Evolutionary conservation across 2,888 invertebrate species (phyloP).

Genomic region (Drosophila borealis): DNA sequence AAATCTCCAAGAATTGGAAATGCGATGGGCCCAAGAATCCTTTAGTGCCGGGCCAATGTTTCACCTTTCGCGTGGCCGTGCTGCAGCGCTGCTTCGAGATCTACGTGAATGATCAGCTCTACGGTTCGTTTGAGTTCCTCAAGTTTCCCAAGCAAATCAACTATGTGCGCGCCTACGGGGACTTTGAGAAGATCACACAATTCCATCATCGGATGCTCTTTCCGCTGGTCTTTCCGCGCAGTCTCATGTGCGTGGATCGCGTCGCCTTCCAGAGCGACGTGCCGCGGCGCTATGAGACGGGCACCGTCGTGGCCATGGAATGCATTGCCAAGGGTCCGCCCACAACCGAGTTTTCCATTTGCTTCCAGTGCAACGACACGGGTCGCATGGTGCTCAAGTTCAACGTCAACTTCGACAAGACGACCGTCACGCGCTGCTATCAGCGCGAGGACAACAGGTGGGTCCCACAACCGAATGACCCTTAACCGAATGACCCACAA

Average conservation of each 20-base stretch:
- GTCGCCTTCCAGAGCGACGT: constrained; percentile 84
- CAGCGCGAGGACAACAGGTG: constrained; percentile 83
- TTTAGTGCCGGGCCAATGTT: constrained; percentile 82
- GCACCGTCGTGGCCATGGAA: constrained; percentile 84
- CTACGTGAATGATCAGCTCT: constrained; percentile 84
- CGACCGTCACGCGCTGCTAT: constrained; percentile 81
- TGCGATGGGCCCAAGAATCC: constrained; percentile 84
- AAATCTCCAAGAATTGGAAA: constrained; percentile 85
- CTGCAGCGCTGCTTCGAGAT: constrained; percentile 84
- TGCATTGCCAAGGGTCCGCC: constrained; percentile 84
- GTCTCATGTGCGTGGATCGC: constrained; percentile 78
- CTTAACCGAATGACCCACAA: no score
- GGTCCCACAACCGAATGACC: not conserved
- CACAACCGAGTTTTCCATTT: constrained; percentile 83
- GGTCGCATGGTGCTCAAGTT: constrained; percentile 83
- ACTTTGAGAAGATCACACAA: constrained; percentile 84
- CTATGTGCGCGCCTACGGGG: constrained; percentile 82
- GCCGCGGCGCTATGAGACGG: constrained; percentile 83
- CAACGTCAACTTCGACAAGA: constrained; percentile 81
- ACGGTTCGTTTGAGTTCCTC: constrained; percentile 83
- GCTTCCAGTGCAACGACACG: constrained; percentile 84
- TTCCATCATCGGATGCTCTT: constrained; percentile 84
- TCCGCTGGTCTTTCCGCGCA: constrained; percentile 83
- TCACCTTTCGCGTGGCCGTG: constrained; percentile 83
- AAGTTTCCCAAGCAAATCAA: constrained; percentile 84